Conservation (phyloP, 2,113 vertebrate genomes). For the Cinclus mexicanus region DNA sequence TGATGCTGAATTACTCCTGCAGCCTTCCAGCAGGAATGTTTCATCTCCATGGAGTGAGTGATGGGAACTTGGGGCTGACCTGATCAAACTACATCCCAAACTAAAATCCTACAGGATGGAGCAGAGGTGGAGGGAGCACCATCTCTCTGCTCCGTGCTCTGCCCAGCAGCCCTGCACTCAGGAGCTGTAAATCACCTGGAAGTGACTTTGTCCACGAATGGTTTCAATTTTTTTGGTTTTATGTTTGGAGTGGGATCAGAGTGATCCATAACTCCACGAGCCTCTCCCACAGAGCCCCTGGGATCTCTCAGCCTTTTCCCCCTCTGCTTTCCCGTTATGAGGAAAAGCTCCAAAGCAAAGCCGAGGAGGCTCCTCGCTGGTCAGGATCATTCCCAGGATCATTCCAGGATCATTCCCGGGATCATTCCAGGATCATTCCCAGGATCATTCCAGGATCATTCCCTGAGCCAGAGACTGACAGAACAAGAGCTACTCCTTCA, state of each 20-base stretch:
- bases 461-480: no score
- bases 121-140: not conserved
- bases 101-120: not conserved
- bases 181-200: not conserved
- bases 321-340: not conserved
- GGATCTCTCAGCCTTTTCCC: not conserved
- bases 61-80: not conserved
- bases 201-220: not conserved
- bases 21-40: not conserved
- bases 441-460: no score
- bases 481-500: not conserved
- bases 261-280: not conserved
- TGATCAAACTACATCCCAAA: not conserved
- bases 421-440: not conserved
- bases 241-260: not conserved
- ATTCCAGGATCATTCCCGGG: no score
- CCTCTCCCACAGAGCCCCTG: not conserved
- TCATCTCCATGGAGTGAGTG: fast-evolving
- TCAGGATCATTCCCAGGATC: not conserved
- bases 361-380: not conserved
- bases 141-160: not conserved
- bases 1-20: not conserved
- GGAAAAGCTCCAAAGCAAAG: not conserved
- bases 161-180: not conserved
- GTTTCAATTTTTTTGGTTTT: conserved; percentile 19